Evolutionary conservation across 2,797 vertebrate species (phyloP), one percentile per base, ranked within the genome.

Genomic region (Graptemys geographica): DNA sequence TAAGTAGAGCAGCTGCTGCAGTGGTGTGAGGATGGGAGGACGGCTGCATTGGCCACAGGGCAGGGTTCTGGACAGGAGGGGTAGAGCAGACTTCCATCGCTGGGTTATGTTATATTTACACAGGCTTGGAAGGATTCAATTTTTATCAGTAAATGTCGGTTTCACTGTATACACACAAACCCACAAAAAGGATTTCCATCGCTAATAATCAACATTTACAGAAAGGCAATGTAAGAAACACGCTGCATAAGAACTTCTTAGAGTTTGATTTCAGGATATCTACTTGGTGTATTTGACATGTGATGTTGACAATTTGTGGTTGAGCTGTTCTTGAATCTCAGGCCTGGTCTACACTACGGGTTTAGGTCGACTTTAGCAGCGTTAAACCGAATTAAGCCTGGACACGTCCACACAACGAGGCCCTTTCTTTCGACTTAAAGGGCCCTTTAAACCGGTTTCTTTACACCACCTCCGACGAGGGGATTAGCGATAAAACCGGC

Each of bases 1-100:
- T 55, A 41, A 56, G 0, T 27, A 10, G n/a, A 33, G 27, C 0
- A 0, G 31, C n/a, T 53, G 49, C 37, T 2, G 0, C 37, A 2
- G 27, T 33, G 5, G 4, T 41, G 74, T 52, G 65, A 59, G 44
- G 10, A 12, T 19, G 8, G 21, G 10, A 62, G 7, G 13, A 52
- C 27, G 41, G 27, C 69, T 56, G 72, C 52, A 4, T 1, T 13
- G 31, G 31, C 4, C 0, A 2, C 47, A 49, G 41, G 55, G 16
- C 47, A 44, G 57, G 23, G 3, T 0, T 81, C 62, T 5, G 74
- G n/a, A 53, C 0, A 57, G 0, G 13, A 47, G 44, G 44, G 8
- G 44, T 59, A 47, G 15, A 27, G 2, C 69, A 47, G 25, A 25
- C 41, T 27, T 47, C 27, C n/a, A 11, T 37, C 18, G 2, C 19